Evolutionary conservation across 2,888 invertebrate genomes (phyloP).

Genomic region (Byasa hedistus): DNA sequence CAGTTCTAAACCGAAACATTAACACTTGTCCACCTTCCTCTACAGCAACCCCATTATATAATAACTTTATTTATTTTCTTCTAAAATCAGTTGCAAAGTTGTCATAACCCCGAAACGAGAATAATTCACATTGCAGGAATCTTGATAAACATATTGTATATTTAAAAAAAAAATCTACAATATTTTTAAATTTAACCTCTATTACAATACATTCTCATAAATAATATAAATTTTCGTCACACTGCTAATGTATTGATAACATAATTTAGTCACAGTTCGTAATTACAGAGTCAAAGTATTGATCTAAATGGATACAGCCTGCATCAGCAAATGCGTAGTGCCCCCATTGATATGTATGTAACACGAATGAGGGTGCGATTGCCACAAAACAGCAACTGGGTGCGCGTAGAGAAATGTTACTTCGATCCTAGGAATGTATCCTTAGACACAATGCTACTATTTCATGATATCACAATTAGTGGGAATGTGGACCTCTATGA

Average conservation of each 20-base stretch:
- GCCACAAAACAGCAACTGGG: slow-evolving; percentile 84
- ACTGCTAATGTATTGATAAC: not conserved
- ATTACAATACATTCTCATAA: not conserved
- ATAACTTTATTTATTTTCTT: too few relatives aligned
- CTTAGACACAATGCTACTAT: slow-evolving; percentile 86
- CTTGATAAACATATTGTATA: too few relatives aligned
- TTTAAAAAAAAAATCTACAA: too few relatives aligned
- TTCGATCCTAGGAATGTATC: slow-evolving; percentile 87
- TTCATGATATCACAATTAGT: slow-evolving; percentile 89
- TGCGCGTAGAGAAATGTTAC: slow-evolving; percentile 86
- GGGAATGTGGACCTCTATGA: slow-evolving; percentile 84
- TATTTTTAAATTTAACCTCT: not conserved
- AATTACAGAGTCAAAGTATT: slow-evolving; percentile 71
- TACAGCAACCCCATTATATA: too few relatives aligned
- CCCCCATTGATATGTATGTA: slow-evolving; percentile 85
- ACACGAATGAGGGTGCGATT: slow-evolving; percentile 84
- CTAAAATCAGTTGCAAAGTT: too few relatives aligned
- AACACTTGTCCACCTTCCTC: too few relatives aligned
- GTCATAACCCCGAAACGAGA: too few relatives aligned
- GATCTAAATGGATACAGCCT: slow-evolving; percentile 83
- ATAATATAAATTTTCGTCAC: not conserved
- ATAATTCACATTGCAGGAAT: too few relatives aligned
- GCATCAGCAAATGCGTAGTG: slow-evolving; percentile 81
- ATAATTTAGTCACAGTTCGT: slow-evolving; percentile 11
- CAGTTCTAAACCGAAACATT: too few relatives aligned